Percentiles rank a stretch among this genome's conserved stretches.
Evolutionary conservation across 2,113 vertebrate species (phyloP).

Genomic region (Athene noctua): DNA sequence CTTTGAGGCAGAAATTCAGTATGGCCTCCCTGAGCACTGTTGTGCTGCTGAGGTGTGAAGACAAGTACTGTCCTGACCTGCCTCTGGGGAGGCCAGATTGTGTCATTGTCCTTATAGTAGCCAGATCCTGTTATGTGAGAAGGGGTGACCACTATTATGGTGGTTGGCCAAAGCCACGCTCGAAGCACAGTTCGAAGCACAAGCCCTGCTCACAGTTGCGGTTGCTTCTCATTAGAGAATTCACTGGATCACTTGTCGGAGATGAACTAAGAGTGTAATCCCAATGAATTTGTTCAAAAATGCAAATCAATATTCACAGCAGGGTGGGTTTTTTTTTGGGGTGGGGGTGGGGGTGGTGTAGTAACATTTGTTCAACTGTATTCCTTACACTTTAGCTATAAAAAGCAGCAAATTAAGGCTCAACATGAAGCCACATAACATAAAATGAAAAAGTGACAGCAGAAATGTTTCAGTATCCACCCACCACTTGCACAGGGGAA

Average conservation of each 20-base stretch:
- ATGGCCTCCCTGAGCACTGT: not conserved
- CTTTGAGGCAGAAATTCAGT: not conserved
- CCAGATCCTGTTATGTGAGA: rapidly evolving
- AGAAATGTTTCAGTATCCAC: conserved; percentile 7
- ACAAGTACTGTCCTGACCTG: not conserved
- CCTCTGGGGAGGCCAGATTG: not conserved
- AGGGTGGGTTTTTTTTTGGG: not conserved
- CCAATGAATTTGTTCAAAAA: not conserved
- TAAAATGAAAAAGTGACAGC: conserved; percentile 14
- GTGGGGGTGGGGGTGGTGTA: not conserved
- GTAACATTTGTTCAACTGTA: conserved; percentile 21
- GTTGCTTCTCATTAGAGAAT: not conserved
- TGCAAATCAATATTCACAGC: conserved; percentile 4
- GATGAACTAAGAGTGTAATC: not conserved
- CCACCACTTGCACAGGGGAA: not conserved
- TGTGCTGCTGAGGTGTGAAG: not conserved
- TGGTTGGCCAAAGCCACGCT: not conserved
- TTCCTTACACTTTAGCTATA: conserved; percentile 33
- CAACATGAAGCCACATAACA: not conserved
- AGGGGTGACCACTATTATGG: not conserved
- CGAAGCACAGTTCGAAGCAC: rapidly evolving
- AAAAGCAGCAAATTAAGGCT: conserved; percentile 22
- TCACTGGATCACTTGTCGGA: not conserved
- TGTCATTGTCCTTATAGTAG: not conserved
- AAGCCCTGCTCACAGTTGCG: not conserved